Evolutionary conservation across 2,888 invertebrate species (phyloP), one percentile per base, ranked within the genome.

Genomic region (Cylindroiulus punctatus): DNA sequence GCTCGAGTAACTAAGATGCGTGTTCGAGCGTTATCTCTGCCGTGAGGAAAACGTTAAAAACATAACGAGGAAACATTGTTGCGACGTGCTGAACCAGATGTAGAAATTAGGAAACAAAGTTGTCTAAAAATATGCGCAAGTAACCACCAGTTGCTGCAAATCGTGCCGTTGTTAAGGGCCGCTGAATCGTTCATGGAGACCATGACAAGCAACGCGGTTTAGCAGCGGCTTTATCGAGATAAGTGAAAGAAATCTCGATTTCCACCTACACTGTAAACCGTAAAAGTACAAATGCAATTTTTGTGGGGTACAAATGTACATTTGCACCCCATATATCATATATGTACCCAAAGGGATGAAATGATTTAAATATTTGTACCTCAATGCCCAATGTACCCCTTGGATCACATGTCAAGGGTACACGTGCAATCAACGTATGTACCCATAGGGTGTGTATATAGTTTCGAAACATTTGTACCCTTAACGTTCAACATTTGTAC

Each of bases 11-110:
- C n/a, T 52, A 52, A n/a, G 52, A 52, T 52, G 4, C 52, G n/a
- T 52, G 52, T 52, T 52, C 52, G n/a, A 52, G n/a, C 52, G 52
- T 52, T 26, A 65, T 65, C 65, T 65, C 26, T 26, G 65, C 65
- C 65, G 26, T 65, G 65, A 65, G 65, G n/a, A 65, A 65, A 65
- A 65, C 22, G n/a, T 8, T 8, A 52, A n/a, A 52, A 52, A 52
- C 52, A 52, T 52, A 52, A 52, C 8, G 10, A 65, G 26, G 65
- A 65, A 22, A 26, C 65, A 65, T 65, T 65, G 65, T 65, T 26
- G 7, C 65, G 7, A 65, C 22, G 26, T 65, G 65, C 65, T 65
- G 26, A 65, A 65, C 26, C 65, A 10, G 65, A 26, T 65, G 65
- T 26, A 26, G 65, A 65, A 65, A 65, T n/a, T 26, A 26, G n/a